phyloP scores from a whole-genome alignment of 2,113 vertebrate genomes.

The Ahaetulla prasina region DNA sequence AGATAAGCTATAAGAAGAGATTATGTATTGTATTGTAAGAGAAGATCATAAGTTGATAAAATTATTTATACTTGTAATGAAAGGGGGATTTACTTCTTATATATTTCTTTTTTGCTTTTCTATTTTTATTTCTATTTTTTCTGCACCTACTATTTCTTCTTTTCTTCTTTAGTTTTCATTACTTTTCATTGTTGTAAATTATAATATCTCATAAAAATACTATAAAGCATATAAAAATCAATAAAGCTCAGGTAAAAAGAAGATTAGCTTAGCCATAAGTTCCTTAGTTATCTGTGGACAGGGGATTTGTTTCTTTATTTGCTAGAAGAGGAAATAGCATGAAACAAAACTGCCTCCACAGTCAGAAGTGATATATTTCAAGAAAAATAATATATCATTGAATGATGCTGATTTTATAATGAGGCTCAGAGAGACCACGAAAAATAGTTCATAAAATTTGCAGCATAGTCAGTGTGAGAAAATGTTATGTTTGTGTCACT shows the following conservation, averaged over 20 bases:
- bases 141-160: neutral
- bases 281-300: neutral
- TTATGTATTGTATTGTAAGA: neutral
- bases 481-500: conserved; percentile 51
- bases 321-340: neutral
- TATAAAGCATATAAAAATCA: neutral
- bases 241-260: neutral
- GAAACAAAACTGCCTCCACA: neutral
- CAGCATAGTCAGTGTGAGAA: conserved; percentile 8
- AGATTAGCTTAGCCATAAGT: neutral
- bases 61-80: neutral
- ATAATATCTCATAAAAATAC: neutral
- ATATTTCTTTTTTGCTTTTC: neutral
- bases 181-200: neutral
- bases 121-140: neutral
- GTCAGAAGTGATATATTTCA: neutral
- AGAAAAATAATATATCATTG: neutral
- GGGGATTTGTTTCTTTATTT: neutral
- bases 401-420: conserved; percentile 9
- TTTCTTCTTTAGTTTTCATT: neutral
- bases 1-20: neutral
- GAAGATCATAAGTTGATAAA: neutral
- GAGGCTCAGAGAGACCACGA: conserved; percentile 4
- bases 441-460: neutral
- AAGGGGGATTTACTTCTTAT: neutral